Conservation (phyloP, 2,888 invertebrate genomes). For the Athrips mouffetella region DNA sequence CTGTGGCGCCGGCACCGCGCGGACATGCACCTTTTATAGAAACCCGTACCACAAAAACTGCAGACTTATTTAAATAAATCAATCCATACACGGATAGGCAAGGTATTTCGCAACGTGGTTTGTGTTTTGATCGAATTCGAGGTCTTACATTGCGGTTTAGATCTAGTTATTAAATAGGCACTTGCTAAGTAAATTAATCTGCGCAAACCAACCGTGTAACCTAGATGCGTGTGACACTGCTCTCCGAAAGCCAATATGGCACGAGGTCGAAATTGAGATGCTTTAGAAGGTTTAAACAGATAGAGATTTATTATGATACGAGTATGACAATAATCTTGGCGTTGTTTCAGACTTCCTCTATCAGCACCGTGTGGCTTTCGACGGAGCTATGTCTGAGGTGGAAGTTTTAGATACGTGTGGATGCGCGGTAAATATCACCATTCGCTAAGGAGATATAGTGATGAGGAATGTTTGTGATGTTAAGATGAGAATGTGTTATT, state of each 20-base stretch:
- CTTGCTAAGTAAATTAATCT: constrained; percentile 8
- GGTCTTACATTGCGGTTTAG: neutral
- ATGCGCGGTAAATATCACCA: constrained; percentile 82
- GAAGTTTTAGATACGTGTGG: constrained; percentile 88
- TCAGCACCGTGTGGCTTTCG: constrained; percentile 86
- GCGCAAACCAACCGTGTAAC: constrained; percentile 33
- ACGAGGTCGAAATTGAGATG: constrained; percentile 32
- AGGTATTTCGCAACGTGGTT: neutral
- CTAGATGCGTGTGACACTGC: constrained; percentile 49
- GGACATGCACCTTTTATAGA: constrained; percentile 57
- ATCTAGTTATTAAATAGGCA: constrained; percentile 1
- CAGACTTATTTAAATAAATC: neutral
- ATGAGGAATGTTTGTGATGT: neutral
- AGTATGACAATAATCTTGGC: constrained; percentile 16
- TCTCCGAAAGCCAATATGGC: constrained; percentile 43
- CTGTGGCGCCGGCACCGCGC: constrained; percentile 52
- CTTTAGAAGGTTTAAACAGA: constrained; percentile 14
- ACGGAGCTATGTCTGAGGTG: constrained; percentile 86
- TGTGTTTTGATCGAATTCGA: neutral
- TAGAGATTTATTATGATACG: constrained; percentile 13
- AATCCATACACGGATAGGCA: neutral
- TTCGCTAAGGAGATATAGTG: neutral
- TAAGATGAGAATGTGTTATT: constrained; percentile 36
- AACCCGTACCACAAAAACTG: neutral
- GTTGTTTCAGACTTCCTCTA: constrained; percentile 84